Evolutionary conservation across 2,113 vertebrate species (phyloP), one percentile per base, ranked within the genome.

Genomic region (Callipepla californica): DNA sequence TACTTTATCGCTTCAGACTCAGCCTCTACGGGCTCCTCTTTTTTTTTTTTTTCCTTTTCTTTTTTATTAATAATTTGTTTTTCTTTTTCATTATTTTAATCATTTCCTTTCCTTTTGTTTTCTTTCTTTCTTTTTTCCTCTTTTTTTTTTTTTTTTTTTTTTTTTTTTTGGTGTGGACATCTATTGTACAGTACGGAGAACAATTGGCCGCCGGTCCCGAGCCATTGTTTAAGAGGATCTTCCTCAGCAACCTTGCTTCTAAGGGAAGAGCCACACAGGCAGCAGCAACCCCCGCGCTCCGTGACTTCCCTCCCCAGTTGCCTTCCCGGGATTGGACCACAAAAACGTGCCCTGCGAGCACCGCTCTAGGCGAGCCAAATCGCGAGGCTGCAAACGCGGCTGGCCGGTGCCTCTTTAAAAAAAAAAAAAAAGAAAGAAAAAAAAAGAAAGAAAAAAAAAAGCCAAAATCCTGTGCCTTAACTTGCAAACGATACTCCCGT

Each of bases 171-270:
- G 8, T 2, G 9, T 58, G 57, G 13, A 36, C 68, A 59, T 38
- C 51, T 80, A 48, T 69, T 85, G 92, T 97, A 96, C 96, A 96
- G 96, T 96, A 90, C 28, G 55, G 82, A 85, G 91, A 96, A 94
- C 95, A 97, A 97, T 92, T 65, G 88, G 74, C 57, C 58, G 85
- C 76, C 81, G 78, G 79, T 95, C 88, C 82, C 65, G 51, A 82
- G 91, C 96, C 94, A 97, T 98, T 98, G 97, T 98, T 94, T 96
- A 91, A 94, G 89, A 73, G 87, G 95, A 97, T 96, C 92, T 97
- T 97, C 96, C 97, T 80, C 80, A 50, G 84, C 97, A 95, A 95
- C 95, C 97, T 92, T 80, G 93, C 97, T 98, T 96, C 97, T 84
- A 95, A 67, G 93, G 97, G 88, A 96, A 97, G 96, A 96, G 92